A percentile compares a stretch with the other conserved stretches of the same genome.
Evolutionary conservation across 2,888 invertebrate species (phyloP).

Genomic region (Pachymerium ferrugineum): DNA sequence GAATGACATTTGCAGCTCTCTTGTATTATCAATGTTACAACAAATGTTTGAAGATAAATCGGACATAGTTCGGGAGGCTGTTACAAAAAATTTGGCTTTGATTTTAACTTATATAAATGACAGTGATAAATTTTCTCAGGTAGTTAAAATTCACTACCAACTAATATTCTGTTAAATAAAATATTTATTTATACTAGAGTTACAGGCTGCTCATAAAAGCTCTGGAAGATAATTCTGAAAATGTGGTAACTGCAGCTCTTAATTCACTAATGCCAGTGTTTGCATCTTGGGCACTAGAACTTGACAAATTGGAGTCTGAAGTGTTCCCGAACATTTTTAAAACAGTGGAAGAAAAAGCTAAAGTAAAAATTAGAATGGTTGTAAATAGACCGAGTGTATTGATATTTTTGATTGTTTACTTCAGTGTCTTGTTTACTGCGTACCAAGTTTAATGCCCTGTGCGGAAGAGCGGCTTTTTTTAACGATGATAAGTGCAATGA

Average conservation of each 20-base stretch:
- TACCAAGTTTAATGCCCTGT: slow-evolving; percentile 37
- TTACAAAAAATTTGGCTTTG: slow-evolving; percentile 58
- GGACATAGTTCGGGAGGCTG: slow-evolving; percentile 57
- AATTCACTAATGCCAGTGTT: slow-evolving; percentile 58
- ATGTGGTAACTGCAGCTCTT: slow-evolving; percentile 54
- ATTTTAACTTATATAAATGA: slow-evolving; percentile 61
- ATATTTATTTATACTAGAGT: slow-evolving; percentile 40
- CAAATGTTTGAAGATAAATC: slow-evolving; percentile 66
- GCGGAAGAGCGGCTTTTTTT: slow-evolving; percentile 44
- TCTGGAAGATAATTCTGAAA: slow-evolving; percentile 55
- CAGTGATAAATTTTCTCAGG: slow-evolving; percentile 58
- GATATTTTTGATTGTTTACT: slow-evolving; percentile 1
- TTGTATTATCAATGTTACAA: slow-evolving; percentile 64
- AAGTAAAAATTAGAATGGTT: slow-evolving; percentile 33
- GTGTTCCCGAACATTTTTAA: slow-evolving; percentile 44
- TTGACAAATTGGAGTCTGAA: slow-evolving; percentile 51
- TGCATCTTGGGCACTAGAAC: slow-evolving; percentile 58
- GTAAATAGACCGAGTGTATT: neutral
- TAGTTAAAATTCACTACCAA: slow-evolving; percentile 35
- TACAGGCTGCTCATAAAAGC: slow-evolving; percentile 55
- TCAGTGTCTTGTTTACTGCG: slow-evolving; percentile 33
- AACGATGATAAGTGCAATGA: slow-evolving; percentile 42
- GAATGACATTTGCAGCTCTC: slow-evolving; percentile 59
- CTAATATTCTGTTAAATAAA: neutral
- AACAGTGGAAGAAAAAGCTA: slow-evolving; percentile 35